These are phyloP conservation scores for Theonella swinhoei DNA, from an alignment of 37 sponge, comb jelly and placozoan genomes.

Conservation along the genomic window DNA sequence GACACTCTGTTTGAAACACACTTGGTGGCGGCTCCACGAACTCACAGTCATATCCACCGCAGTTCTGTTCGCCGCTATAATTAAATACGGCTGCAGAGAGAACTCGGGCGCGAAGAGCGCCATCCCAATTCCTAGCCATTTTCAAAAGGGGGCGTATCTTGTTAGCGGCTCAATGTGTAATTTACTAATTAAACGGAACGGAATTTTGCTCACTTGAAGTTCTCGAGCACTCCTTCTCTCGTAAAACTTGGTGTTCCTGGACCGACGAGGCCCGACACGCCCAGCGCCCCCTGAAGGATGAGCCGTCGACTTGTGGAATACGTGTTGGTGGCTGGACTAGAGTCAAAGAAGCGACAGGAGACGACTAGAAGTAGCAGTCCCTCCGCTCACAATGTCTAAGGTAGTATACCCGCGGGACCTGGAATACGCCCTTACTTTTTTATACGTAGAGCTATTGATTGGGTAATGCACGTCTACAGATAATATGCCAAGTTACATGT, in stretches of 20 bases:
- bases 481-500: too few relatives aligned
- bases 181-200: background rate
- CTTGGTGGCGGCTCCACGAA: constrained; percentile 31
- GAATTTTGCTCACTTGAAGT: background rate
- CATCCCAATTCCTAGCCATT: too few relatives aligned
- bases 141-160: background rate
- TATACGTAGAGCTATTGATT: too few relatives aligned
- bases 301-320: constrained; percentile 64
- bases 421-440: too few relatives aligned
- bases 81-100: too few relatives aligned
- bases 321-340: constrained; percentile 59
- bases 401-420: too few relatives aligned
- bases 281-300: background rate
- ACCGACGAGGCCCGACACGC: background rate
- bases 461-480: too few relatives aligned
- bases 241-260: background rate
- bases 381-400: too few relatives aligned
- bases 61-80: background rate
- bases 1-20: constrained; percentile 15
- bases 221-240: too few relatives aligned
- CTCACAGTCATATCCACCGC: constrained; percentile 7
- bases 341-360: background rate
- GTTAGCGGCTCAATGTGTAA: background rate
- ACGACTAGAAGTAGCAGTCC: too few relatives aligned
- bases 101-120: too few relatives aligned